Conservation (phyloP, 2,113 vertebrate species). For the Malurus alboscapulatus region DNA sequence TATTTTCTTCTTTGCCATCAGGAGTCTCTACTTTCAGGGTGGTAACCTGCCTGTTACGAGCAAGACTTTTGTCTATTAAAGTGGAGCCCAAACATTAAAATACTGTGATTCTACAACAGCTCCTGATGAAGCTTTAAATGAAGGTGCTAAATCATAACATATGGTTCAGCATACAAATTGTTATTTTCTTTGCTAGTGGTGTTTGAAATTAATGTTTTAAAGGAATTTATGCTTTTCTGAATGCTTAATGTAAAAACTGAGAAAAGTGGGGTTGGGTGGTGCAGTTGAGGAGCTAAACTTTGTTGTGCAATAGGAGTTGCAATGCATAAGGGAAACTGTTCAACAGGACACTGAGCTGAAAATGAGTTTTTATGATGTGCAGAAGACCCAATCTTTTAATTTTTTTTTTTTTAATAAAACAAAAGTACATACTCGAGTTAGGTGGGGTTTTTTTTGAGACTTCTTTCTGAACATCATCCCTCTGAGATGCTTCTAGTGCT, state of each 20-base stretch:
- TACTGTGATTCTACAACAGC: neutral
- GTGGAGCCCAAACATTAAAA: neutral
- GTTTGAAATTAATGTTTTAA: neutral
- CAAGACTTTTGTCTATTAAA: neutral
- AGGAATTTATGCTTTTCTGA: neutral
- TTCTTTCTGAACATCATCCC: neutral
- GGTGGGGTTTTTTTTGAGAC: neutral
- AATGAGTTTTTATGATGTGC: neutral
- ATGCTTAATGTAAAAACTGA: neutral
- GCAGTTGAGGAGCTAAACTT: neutral
- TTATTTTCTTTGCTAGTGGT: neutral
- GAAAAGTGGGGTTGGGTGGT: neutral
- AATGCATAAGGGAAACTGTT: neutral
- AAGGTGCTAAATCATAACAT: neutral
- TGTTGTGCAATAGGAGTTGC: neutral
- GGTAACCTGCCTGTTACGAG: neutral
- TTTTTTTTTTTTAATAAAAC: neutral
- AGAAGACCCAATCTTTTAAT: neutral
- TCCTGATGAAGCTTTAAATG: neutral
- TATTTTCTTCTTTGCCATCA: neutral
- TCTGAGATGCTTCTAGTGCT: neutral
- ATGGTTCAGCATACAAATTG: neutral
- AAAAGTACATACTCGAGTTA: neutral
- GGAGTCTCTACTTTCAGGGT: neutral
- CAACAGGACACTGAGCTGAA: neutral